Evolutionary conservation across 2,113 vertebrate genomes (phyloP).

Genomic region (Gymnobelideus leadbeateri): DNA sequence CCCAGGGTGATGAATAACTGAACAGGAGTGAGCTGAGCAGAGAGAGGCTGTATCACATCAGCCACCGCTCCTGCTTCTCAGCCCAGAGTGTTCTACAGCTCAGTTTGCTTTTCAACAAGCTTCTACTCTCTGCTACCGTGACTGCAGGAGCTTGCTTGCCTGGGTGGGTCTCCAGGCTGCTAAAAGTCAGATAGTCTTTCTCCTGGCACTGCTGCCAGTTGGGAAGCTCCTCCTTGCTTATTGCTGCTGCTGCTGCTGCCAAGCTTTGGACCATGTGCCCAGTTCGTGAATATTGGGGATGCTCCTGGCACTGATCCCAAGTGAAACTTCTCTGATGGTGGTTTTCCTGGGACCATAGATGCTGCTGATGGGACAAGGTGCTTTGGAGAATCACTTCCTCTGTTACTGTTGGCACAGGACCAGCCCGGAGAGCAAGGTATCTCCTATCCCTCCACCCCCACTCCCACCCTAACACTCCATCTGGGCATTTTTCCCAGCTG

Average conservation of each 20-base stretch:
- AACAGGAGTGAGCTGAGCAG: conserved; percentile 80
- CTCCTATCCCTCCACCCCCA: not conserved
- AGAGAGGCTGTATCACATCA: conserved; percentile 81
- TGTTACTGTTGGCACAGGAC: conserved; percentile 44
- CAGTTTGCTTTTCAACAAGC: conserved; percentile 59
- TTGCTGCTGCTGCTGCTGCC: conserved; percentile 49
- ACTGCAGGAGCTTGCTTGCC: conserved; percentile 44
- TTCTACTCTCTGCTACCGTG: not conserved
- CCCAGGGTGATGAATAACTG: conserved; percentile 82
- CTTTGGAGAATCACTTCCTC: conserved; percentile 39
- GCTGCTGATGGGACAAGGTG: conserved; percentile 45
- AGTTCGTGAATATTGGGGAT: conserved; percentile 27
- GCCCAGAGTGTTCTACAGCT: conserved; percentile 62
- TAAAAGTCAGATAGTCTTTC: conserved; percentile 15
- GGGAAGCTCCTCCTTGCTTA: conserved; percentile 39
- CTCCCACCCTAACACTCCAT: not conserved
- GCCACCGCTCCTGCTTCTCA: conserved; percentile 76
- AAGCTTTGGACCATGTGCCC: conserved; percentile 61
- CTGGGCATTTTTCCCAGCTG: conserved; percentile 17
- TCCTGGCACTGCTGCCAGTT: conserved; percentile 41
- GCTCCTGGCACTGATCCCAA: conserved; percentile 62
- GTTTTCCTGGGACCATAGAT: conserved; percentile 65
- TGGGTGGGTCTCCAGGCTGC: conserved; percentile 35
- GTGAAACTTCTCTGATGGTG: conserved; percentile 63
- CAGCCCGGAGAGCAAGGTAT: conserved; percentile 57